Conservation (phyloP, 1,140 invertebrate species). For the Drosophila hydei region DNA sequence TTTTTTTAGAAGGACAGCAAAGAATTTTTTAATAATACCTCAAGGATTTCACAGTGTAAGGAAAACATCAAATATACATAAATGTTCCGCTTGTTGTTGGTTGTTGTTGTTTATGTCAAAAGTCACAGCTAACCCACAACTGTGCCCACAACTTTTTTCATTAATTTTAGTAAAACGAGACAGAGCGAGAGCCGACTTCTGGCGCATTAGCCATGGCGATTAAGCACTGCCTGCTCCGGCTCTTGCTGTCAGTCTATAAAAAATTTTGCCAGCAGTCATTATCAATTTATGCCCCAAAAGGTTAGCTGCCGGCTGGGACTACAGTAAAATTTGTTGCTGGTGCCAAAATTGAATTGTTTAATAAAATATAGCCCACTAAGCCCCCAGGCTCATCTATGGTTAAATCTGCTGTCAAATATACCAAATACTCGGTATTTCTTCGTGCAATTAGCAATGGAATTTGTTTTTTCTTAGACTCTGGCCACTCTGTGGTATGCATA, state of each 20-base stretch:
- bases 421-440: conserved; percentile 7
- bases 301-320: conserved; percentile 14
- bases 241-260: conserved; percentile 44
- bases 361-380: conserved; percentile 51
- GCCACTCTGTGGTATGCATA: not conserved
- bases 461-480: not conserved
- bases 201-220: conserved; percentile 55
- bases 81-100: conserved; percentile 42
- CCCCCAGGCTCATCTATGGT: not conserved
- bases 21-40: conserved; percentile 76
- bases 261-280: conserved; percentile 70
- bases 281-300: conserved; percentile 55
- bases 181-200: conserved; percentile 24
- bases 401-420: not conserved
- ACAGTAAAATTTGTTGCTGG: conserved; percentile 56
- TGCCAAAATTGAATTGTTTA: conserved; percentile 75
- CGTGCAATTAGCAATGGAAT: not conserved
- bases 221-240: conserved; percentile 30
- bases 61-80: conserved; percentile 55
- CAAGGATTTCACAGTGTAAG: conserved; percentile 57
- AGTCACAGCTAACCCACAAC: conserved; percentile 30
- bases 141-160: conserved; percentile 73
- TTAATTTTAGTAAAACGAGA: conserved; percentile 61
- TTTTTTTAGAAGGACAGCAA: conserved; percentile 12
- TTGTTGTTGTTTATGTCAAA: conserved; percentile 42